Evolutionary conservation across 2,888 invertebrate genomes (phyloP), one percentile per base, ranked within the genome.

Genomic region (Schrankia costaestrigalis): DNA sequence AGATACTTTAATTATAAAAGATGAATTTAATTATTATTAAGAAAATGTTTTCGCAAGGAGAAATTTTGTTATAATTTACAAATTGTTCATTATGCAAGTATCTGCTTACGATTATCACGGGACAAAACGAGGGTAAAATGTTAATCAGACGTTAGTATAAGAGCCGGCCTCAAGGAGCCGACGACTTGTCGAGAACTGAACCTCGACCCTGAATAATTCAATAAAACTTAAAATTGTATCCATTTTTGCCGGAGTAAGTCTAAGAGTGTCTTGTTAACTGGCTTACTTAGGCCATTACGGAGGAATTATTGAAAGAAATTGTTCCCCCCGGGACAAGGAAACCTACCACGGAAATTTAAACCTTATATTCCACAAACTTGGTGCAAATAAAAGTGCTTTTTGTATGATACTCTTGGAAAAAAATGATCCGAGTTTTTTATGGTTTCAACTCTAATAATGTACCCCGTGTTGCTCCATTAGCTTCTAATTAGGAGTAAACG

Each of bases 271-370:
- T 71, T 70, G 73, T 71, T 76, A 77, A 76, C 76, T 69, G 72
- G 65, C 71, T 72, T 72, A 77, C 73, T 78, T 73, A 64, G 63
- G 42, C 65, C 69, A 74, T 78, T 77, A 70, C 66, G 50, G 46
- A 53, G 41, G 49, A 71, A 75, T 74, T 76, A 76, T 76, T 77
- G 69, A 72, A 74, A 68, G 71, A 70, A 69, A 74, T 64, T 65
- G 63, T 62, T 66, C 49, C 63, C 69, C 63, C 32, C 44, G 53
- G 61, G 65, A 60, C 42, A 40, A 41, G 29, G 18, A 10, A 17
- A 3, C 7, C 12, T n/a, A 5, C 29, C 40, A n/a, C 13, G 35
- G 43, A 15, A 59, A 50, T 42, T 33, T 47, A 41, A 37, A 31
- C 51, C 43, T 43, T 51, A 53, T 11, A 22, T 25, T 32, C 15